Evolutionary conservation across 2,888 invertebrate species (phyloP), one percentile per base, ranked within the genome.

Genomic region (Taphrorychus bicolor): DNA sequence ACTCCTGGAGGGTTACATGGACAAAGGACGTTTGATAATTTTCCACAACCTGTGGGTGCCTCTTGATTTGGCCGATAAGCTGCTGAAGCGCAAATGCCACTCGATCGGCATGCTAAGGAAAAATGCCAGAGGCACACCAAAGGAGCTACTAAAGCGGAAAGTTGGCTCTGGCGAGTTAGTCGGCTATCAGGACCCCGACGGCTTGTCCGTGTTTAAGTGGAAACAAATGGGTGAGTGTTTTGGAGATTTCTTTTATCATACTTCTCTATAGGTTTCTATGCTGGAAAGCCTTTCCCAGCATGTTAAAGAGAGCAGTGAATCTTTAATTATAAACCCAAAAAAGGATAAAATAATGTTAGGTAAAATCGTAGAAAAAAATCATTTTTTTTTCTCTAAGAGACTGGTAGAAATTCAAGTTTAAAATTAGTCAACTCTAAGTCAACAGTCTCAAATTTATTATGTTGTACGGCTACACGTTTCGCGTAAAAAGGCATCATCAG

Each of bases 201-300:
- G 67, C 4, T 24, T 67, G n/a, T 58, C 67, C 7, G 62, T 67
- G 57, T 42, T 67, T 18, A 67, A 67, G 18, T 67, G 67, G 67
- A 57, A 58, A 23, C 21, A 57, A 7, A 49, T 56, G n/a, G 66
- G 65, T 65, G 23, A 59, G 54, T 18, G 11, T 21, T 9, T n/a
- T n/a, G n/a, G n/a, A n/a, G n/a, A n/a, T n/a, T n/a, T n/a, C n/a
- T n/a, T n/a, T n/a, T 1, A 2, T 1, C 48, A 14, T 7, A n/a
- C n/a, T n/a, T n/a, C n/a, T n/a, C n/a, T n/a, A n/a, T n/a, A n/a
- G n/a, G n/a, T n/a, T n/a, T 59, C 2, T 58, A 14, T 48, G 48
- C 48, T 16, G 2, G 7, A 14, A 48, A 17, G 11, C 17, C 48
- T 17, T 16, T 16, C 48, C 11, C 48, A 32, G n/a, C n/a, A n/a